Evolutionary conservation across 2,797 vertebrate species (phyloP), one percentile per base, ranked within the genome.

Genomic region (Toxotes lorentzi): DNA sequence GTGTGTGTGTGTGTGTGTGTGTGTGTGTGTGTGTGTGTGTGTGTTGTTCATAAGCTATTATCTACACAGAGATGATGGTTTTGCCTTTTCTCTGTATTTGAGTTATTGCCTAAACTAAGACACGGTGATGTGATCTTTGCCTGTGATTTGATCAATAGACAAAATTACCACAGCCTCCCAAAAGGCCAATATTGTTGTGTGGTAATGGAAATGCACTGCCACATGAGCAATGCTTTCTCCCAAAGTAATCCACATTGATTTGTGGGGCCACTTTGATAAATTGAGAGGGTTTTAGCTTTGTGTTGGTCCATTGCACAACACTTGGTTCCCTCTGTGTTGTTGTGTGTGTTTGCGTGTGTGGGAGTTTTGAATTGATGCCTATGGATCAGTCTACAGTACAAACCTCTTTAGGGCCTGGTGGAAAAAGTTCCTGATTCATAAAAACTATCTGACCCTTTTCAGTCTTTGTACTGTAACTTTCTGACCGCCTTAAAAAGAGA

Each of bases 231-330:
- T 81, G 88, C 91, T 93, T 92, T 88, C 89, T 89, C 77, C 88
- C 84, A 93, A 94, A 92, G 92, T 93, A 94, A 95, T 95, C 92
- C 87, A 81, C 90, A 96, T 95, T 93, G 94, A 96, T 96, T 93
- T 92, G 91, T 84, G 79, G 76, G 85, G 83, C 90, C 87, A 92
- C 90, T 94, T 95, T 95, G 93, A 94, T 93, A 92, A 95, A 95
- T 95, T 92, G 92, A 91, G 89, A 88, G 88, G 84, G 87, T 86
- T 89, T 92, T 93, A 84, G 82, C 78, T 89, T 91, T 86, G 65
- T 83, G 81, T 82, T 78, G 79, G 81, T 79, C 71, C 66, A 41
- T 53, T 70, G 68, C 85, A 80, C 78, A 80, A 40, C 11, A 40
- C 72, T 83, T 32, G 48, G 66, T 71, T 83, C 70, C n/a, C 16